Evolutionary conservation across 2,113 vertebrate genomes (phyloP).

Genomic region (Brienomyrus longianalis): DNA sequence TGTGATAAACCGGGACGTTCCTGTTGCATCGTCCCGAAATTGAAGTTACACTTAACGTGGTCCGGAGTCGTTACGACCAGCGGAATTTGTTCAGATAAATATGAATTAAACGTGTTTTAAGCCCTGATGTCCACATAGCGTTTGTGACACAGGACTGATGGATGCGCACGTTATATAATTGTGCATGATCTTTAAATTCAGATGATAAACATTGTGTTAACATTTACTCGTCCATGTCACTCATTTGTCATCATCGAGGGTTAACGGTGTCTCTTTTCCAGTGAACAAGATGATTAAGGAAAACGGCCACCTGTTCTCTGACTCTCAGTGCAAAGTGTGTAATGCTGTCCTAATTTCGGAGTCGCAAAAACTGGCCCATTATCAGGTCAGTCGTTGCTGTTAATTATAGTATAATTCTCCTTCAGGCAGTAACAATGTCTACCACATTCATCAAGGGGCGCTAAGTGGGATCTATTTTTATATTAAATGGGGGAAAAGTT

Average conservation of each 20-base stretch:
- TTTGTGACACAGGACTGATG: neutral
- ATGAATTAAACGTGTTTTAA: neutral
- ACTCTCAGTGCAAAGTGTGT: slow-evolving; percentile 89
- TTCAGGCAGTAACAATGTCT: neutral
- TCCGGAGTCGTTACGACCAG: neutral
- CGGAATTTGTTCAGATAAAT: neutral
- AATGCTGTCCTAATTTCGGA: slow-evolving; percentile 90
- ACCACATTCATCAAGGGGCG: neutral
- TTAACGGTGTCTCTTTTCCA: slow-evolving; percentile 38
- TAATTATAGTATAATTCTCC: neutral
- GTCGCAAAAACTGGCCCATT: slow-evolving; percentile 93
- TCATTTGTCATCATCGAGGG: neutral
- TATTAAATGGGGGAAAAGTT: neutral
- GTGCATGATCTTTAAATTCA: neutral
- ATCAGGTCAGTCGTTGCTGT: slow-evolving; percentile 71
- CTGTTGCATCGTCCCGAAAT: neutral
- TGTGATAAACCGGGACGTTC: neutral
- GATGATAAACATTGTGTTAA: neutral
- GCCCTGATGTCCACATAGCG: neutral
- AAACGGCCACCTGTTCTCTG: slow-evolving; percentile 86
- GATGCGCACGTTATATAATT: neutral
- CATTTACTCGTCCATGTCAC: neutral
- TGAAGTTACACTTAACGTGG: neutral
- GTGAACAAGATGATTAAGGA: slow-evolving; percentile 88
- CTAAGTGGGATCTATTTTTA: neutral